Evolutionary conservation across 2,113 vertebrate genomes (phyloP), one percentile per base, ranked within the genome.

Genomic region (Dascyllus trimaculatus): DNA sequence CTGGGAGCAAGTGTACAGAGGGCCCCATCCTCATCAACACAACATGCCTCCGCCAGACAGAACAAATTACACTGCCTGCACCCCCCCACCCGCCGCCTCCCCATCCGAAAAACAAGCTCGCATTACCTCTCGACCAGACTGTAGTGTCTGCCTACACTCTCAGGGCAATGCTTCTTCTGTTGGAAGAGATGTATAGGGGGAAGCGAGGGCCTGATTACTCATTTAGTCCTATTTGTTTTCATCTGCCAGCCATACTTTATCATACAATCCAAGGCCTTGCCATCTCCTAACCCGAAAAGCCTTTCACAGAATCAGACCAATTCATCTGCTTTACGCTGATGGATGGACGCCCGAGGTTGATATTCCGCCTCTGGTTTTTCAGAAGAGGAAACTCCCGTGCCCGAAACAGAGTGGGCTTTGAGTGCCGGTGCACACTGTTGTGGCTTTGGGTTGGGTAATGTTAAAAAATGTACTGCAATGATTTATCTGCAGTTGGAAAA

Each of bases 221-320:
- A 77, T 90, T 91, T 81, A 72, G 71, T 46, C 71, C 69, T 88
- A 88, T 93, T 93, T 92, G 79, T 89, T 94, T 93, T 90, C 84
- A 84, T 90, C 78, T 77, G 73, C 22, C 51, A 63, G 72, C 76
- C 71, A n/a, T 74, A 90, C 83, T 92, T 86, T 83, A 92, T 94
- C 91, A 89, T 84, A 65, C 56, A 51, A 91, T 87, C 81, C 65
- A 13, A 65, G 52, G 11, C 58, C 85, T 67, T 10, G 18, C 63
- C 66, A 74, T 84, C 71, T 72, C 49, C 19, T 18, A 5, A 4
- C 29, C 45, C 61, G 11, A 13, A 64, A 72, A 62, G 62, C 62
- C 62, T 38, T 40, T 3, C 25, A 46, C 59, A 80, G 85, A 93
- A 89, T 89, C 82, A 70, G 52, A 49, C 62, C 58, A 26, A 91